A percentile compares a stretch with the other conserved stretches of the same genome.
Evolutionary conservation across 2,888 invertebrate species (phyloP).

Genomic region (Lithophane socia): DNA sequence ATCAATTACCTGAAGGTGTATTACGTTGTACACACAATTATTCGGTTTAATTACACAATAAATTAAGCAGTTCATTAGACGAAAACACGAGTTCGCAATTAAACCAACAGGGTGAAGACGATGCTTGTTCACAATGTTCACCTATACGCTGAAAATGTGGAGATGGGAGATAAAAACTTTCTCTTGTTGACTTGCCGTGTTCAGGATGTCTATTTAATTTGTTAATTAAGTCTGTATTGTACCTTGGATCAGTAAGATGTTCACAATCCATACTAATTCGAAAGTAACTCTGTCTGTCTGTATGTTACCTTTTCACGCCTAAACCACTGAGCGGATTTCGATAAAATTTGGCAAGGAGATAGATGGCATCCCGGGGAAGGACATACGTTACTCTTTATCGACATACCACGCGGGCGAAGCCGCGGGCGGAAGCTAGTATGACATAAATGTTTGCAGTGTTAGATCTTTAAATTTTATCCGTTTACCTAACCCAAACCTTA

Average conservation of each 20-base stretch:
- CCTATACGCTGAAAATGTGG: slow-evolving; percentile 28
- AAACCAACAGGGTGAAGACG: slow-evolving; percentile 46
- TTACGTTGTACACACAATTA: slow-evolving; percentile 56
- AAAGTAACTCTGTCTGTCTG: no score
- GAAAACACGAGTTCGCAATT: slow-evolving; percentile 55
- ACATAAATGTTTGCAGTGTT: background rate
- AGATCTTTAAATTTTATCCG: background rate
- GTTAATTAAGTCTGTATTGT: background rate
- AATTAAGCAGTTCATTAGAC: slow-evolving; percentile 63
- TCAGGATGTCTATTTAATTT: slow-evolving; percentile 22
- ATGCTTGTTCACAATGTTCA: slow-evolving; percentile 33
- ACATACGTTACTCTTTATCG: no score
- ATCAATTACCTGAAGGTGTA: slow-evolving; percentile 53
- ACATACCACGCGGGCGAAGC: no score
- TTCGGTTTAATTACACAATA: slow-evolving; percentile 64
- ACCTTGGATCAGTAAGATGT: background rate
- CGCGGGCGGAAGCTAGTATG: no score
- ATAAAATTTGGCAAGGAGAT: no score
- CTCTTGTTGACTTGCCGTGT: slow-evolving; percentile 7
- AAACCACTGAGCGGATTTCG: no score
- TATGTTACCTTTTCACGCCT: no score
- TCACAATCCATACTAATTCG: background rate
- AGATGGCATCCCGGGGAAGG: no score
- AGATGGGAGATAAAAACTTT: slow-evolving; percentile 51
- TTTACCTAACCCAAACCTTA: background rate